Base-by-base conservation (phyloP, 2,113 vertebrate genomes). In the Eurypyga helias region DNA sequence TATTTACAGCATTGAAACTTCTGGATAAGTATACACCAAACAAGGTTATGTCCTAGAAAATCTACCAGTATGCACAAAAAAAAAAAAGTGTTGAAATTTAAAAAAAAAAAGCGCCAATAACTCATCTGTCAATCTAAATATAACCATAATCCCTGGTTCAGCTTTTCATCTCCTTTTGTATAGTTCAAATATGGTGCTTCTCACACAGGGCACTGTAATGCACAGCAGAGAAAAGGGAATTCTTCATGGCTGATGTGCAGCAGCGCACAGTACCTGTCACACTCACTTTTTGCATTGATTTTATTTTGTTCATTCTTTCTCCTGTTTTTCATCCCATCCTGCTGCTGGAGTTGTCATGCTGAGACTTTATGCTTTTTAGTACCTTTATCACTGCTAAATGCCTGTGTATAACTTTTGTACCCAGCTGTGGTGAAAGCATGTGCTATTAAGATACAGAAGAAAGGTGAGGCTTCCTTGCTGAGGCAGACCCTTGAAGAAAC, bases 401-500 rank as follows among this genome's bases (percentile, higher is more conserved):
- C 36, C 58, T 58, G 60, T 26, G 21, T 72, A 16, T 83, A 55
- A 91, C 62, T 92, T 96, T 95, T 76, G 21, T 82, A 84, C 43
- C 79, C 81, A 87, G 34, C 89, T 96, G 91, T 79, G 87, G 61
- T 72, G 46, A 94, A 94, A 96, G 49, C 28, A 61, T 62, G 13
- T 49, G 26, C 60, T 89, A 43, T 90, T 91, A 89, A 79, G 31
- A 83, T 62, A 65, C 17, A 87, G 66, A 73, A 64, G n/a, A 60
- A 78, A 79, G 57, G 36, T 54, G 69, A 89, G 16, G 48, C 17
- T 88, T 93, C 46, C 57, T 90, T 94, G 64, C 49, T 90, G 61
- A 41, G 34, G 10, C 54, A 93, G 81, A 34, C 31, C 16, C 33
- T 87, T 82, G 36, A 33, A 66, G 81, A 89, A 25, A 0, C 7